These are phyloP conservation scores for Cinclus cinclus DNA, from an alignment of 2,113 vertebrate genomes.

Conservation along the genomic window DNA sequence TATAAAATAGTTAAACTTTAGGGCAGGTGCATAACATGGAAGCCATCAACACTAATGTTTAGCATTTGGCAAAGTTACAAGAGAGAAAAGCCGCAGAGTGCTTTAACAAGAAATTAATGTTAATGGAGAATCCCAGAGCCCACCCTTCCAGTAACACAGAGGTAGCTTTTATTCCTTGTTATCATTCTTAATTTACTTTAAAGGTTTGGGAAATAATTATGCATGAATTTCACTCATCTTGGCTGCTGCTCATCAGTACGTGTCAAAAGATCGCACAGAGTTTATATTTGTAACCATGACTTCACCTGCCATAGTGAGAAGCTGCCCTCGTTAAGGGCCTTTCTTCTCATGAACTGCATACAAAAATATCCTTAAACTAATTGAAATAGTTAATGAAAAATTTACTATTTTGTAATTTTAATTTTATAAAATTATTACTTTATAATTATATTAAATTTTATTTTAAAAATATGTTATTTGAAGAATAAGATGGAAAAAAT, in stretches of 20 bases:
- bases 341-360: neutral
- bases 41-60: neutral
- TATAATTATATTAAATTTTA: neutral
- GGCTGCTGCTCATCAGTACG: neutral
- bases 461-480: neutral
- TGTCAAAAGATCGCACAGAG: neutral
- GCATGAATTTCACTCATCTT: neutral
- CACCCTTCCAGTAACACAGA: neutral
- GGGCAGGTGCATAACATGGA: neutral
- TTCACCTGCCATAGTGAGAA: neutral
- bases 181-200: neutral
- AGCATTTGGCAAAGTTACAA: neutral
- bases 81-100: neutral
- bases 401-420: neutral
- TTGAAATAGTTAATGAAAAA: neutral
- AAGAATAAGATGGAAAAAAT: neutral
- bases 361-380: neutral
- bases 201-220: slow-evolving; percentile 18
- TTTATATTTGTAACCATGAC: neutral
- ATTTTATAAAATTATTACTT: neutral
- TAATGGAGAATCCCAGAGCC: neutral
- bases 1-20: neutral
- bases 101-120: neutral
- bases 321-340: neutral
- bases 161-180: neutral